Conservation (phyloP, 2,113 vertebrate genomes). For the Aplodontia rufa region DNA sequence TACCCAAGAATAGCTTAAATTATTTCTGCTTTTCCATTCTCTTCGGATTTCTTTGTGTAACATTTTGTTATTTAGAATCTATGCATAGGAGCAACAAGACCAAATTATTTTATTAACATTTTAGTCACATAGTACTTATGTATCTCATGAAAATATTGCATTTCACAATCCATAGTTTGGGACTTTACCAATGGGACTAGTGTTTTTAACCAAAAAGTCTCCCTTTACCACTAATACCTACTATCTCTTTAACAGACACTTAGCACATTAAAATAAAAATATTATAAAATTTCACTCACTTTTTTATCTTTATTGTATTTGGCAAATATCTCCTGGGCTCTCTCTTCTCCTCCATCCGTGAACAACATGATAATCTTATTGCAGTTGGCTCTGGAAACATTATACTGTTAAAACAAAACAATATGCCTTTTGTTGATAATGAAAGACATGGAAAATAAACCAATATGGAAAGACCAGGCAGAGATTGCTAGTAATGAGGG, state of each 20-base stretch:
- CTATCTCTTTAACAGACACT: background rate
- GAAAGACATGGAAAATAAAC: background rate
- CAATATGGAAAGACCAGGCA: background rate
- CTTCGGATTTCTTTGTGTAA: background rate
- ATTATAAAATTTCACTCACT: slow-evolving; percentile 81
- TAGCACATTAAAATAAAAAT: slow-evolving; percentile 13
- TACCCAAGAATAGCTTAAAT: background rate
- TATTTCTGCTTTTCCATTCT: background rate
- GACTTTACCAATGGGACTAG: background rate
- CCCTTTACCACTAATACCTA: accelerated
- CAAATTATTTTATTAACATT: background rate
- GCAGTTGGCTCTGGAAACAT: slow-evolving; percentile 96
- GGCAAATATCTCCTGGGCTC: slow-evolving; percentile 94
- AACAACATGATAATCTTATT: slow-evolving; percentile 99
- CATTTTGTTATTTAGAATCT: background rate
- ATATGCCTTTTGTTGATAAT: background rate
- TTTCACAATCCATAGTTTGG: background rate
- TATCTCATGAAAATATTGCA: background rate
- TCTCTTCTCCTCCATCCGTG: slow-evolving; percentile 98
- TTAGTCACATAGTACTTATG: background rate
- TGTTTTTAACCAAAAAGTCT: background rate
- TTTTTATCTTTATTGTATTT: slow-evolving; percentile 96
- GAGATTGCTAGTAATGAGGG: background rate
- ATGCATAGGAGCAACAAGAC: background rate
- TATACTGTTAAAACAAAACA: slow-evolving; percentile 86